Evolutionary conservation across 2,113 vertebrate species (phyloP).

Genomic region (Poeciliopsis turrubarensis): DNA sequence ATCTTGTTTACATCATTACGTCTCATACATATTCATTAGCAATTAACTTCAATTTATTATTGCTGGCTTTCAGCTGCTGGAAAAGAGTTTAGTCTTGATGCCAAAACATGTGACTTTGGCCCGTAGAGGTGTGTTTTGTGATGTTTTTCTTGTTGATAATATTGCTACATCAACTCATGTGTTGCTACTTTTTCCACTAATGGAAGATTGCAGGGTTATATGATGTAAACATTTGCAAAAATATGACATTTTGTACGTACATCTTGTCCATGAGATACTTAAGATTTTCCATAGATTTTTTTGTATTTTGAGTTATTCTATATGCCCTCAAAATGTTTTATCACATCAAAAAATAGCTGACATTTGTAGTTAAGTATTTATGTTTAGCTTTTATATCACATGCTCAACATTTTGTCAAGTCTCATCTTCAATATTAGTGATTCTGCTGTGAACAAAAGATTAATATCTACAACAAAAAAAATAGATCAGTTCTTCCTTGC

Average conservation of each 20-base stretch:
- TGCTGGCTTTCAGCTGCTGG: constrained; percentile 8
- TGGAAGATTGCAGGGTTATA: not conserved
- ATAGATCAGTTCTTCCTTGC: constrained; percentile 26
- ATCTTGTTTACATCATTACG: not conserved
- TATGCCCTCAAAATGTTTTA: not conserved
- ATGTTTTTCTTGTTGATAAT: not conserved
- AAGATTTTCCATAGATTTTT: not conserved
- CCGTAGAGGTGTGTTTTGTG: constrained; percentile 1
- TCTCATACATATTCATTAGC: constrained; percentile 23
- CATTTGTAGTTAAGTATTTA: constrained; percentile 23
- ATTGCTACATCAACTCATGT: not conserved
- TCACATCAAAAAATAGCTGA: constrained; percentile 1
- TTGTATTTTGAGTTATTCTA: not conserved
- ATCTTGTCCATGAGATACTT: not conserved
- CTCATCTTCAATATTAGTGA: constrained; percentile 51
- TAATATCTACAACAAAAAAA: constrained; percentile 10
- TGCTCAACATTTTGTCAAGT: constrained; percentile 43
- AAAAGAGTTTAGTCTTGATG: constrained; percentile 13
- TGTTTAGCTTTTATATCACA: constrained; percentile 32
- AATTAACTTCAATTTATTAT: not conserved
- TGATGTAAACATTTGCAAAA: not conserved
- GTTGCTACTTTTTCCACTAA: not conserved
- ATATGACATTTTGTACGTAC: not conserved
- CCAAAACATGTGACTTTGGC: not conserved
- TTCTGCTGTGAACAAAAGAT: constrained; percentile 46